These are phyloP conservation scores for Entomyzon cyanotis DNA, from an alignment of 2,113 vertebrate genomes.

Conservation along the genomic window DNA sequence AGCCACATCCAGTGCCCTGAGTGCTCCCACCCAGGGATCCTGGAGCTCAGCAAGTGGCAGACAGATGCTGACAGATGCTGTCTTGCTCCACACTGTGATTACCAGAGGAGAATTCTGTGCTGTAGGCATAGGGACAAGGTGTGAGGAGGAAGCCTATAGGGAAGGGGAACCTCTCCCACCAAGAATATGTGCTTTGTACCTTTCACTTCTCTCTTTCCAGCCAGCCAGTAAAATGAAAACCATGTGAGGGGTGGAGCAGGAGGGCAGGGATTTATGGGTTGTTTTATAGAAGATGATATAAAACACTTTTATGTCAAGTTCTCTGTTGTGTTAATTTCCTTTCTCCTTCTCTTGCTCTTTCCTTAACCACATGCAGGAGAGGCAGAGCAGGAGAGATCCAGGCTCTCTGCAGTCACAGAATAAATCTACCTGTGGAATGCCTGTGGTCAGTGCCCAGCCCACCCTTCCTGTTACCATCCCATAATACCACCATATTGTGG, in stretches of 20 bases:
- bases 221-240: slow-evolving; percentile 41
- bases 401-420: not conserved
- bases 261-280: slow-evolving; percentile 58
- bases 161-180: slow-evolving; percentile 26
- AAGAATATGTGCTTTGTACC: slow-evolving; percentile 14
- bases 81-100: not conserved
- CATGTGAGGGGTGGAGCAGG: slow-evolving; percentile 52
- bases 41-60: not conserved
- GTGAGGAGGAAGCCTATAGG: not conserved
- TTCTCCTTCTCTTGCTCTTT: not conserved
- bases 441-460: not conserved
- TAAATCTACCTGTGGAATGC: not conserved
- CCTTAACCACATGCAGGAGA: not conserved
- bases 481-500: not conserved
- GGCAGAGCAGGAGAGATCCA: not conserved
- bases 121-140: not conserved
- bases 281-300: slow-evolving; percentile 60
- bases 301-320: slow-evolving; percentile 43
- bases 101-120: not conserved
- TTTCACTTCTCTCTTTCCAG: not conserved
- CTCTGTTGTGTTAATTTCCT: slow-evolving; percentile 56
- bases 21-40: not conserved
- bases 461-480: not conserved
- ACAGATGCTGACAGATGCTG: not conserved
- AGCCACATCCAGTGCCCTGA: not conserved